A percentile compares a stretch with the other conserved stretches of the same genome.
Evolutionary conservation across 2,797 vertebrate species (phyloP).

Genomic region (Hemitrygon akajei): DNA sequence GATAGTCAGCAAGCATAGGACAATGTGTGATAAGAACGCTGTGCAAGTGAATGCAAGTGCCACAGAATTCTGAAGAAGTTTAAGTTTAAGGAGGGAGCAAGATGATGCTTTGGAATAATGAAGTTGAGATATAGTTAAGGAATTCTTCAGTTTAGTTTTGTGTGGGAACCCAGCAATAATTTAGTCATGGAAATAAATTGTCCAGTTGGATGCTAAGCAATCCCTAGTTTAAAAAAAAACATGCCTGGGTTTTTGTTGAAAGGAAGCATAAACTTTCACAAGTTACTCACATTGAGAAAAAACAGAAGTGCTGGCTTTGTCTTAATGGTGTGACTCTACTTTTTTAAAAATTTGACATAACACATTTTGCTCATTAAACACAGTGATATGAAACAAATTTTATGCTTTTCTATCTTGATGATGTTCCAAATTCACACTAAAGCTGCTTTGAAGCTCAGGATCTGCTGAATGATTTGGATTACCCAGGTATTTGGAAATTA

Average conservation of each 20-base stretch:
- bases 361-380: not conserved
- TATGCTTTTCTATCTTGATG: not conserved
- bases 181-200: not conserved
- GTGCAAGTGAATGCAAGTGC: too few species aligned
- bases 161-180: not conserved
- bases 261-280: not conserved
- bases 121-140: too few species aligned
- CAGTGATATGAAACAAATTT: not conserved
- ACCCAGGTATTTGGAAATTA: not conserved
- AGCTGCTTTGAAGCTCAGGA: not conserved
- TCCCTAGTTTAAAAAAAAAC: not conserved
- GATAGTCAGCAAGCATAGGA: too few species aligned
- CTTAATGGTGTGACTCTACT: not conserved
- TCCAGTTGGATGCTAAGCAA: not conserved
- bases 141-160: too few species aligned
- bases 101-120: too few species aligned
- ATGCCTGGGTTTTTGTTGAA: not conserved
- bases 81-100: too few species aligned
- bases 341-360: not conserved
- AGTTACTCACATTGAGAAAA: not conserved
- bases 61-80: too few species aligned
- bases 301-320: not conserved
- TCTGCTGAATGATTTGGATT: not conserved
- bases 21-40: too few species aligned
- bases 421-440: not conserved